Percentiles rank a stretch among this genome's conserved stretches.
phyloP scores from a whole-genome alignment of 1,140 invertebrate species.

The Pachyrhynchus sulphureomaculatus region DNA sequence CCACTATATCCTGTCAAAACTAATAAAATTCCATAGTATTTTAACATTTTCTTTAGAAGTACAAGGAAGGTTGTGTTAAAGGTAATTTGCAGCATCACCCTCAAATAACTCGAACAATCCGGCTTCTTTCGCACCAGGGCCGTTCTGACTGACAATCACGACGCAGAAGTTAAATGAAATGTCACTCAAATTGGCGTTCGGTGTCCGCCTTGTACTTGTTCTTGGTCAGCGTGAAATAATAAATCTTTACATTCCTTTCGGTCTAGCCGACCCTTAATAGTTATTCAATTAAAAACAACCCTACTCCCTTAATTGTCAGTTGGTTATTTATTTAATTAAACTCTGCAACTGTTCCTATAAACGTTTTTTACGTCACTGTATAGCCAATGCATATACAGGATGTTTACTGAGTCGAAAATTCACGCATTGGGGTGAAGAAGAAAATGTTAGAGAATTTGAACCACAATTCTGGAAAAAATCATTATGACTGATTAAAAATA shows the following conservation, averaged over 20 bases:
- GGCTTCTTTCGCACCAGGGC: constrained; percentile 39
- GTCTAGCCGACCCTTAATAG: constrained; percentile 28
- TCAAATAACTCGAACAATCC: constrained; percentile 35
- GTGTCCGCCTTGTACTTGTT: constrained; percentile 48
- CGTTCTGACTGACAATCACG: constrained; percentile 46
- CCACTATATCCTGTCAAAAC: neutral
- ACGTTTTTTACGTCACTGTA: neutral
- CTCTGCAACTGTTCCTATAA: neutral
- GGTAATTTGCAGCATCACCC: constrained; percentile 47
- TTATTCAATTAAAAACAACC: constrained; percentile 35
- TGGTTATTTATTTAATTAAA: constrained; percentile 27
- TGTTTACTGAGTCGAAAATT: too few relatives aligned
- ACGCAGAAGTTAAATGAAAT: constrained; percentile 51
- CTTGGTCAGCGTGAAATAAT: constrained; percentile 46
- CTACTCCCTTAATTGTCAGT: constrained; percentile 26
- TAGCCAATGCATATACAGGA: too few relatives aligned
- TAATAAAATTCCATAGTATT: constrained; percentile 10
- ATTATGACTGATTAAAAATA: too few relatives aligned
- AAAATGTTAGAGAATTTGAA: too few relatives aligned
- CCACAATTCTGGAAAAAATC: too few relatives aligned
- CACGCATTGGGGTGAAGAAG: too few relatives aligned
- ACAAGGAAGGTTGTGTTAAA: too few relatives aligned
- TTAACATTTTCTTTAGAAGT: neutral
- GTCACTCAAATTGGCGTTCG: constrained; percentile 49
- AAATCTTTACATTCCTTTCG: constrained; percentile 44